Percentiles rank a stretch among this genome's conserved stretches.
Evolutionary conservation across 1,140 invertebrate genomes (phyloP).

Genomic region (Drosophila lacteicornis): DNA sequence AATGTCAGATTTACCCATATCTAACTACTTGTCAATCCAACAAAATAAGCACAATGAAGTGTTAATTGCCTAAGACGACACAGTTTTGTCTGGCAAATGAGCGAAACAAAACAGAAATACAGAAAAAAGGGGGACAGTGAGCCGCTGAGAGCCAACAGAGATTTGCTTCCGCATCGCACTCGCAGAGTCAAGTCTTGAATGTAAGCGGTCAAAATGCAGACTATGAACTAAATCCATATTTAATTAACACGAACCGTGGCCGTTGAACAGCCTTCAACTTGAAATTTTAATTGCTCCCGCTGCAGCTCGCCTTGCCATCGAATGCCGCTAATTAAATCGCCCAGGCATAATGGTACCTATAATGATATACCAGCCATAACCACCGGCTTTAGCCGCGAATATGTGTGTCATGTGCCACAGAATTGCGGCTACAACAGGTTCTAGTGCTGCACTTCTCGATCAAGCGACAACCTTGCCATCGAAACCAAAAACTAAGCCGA

Average conservation of each 20-base stretch:
- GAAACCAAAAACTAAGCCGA: constrained; percentile 12
- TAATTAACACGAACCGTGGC: constrained; percentile 55
- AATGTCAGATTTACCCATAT: constrained; percentile 33
- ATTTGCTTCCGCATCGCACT: constrained; percentile 64
- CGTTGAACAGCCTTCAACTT: constrained; percentile 75
- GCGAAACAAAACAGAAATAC: constrained; percentile 19
- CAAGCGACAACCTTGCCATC: constrained; percentile 42
- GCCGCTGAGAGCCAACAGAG: constrained; percentile 5
- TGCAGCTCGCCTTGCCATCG: constrained; percentile 44
- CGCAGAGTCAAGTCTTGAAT: constrained; percentile 8
- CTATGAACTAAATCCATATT: constrained; percentile 73
- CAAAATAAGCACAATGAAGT: constrained; percentile 16
- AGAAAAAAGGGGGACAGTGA: constrained; percentile 28
- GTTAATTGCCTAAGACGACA: constrained; percentile 62
- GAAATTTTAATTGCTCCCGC: constrained; percentile 51
- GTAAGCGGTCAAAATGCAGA: constrained; percentile 65
- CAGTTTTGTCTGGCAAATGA: constrained; percentile 46
- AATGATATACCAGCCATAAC: constrained; percentile 26
- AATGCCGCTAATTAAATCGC: constrained; percentile 46
- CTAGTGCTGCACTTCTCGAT: constrained; percentile 41
- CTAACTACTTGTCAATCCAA: background rate
- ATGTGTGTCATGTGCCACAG: constrained; percentile 55
- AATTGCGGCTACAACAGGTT: constrained; percentile 51
- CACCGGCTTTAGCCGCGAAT: constrained; percentile 9
- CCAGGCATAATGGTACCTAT: constrained; percentile 9